Percentiles rank a stretch among this genome's conserved stretches.
phyloP scores from a whole-genome alignment of 1,140 invertebrate genomes.

The Hyposmocoma kahamanoa region DNA sequence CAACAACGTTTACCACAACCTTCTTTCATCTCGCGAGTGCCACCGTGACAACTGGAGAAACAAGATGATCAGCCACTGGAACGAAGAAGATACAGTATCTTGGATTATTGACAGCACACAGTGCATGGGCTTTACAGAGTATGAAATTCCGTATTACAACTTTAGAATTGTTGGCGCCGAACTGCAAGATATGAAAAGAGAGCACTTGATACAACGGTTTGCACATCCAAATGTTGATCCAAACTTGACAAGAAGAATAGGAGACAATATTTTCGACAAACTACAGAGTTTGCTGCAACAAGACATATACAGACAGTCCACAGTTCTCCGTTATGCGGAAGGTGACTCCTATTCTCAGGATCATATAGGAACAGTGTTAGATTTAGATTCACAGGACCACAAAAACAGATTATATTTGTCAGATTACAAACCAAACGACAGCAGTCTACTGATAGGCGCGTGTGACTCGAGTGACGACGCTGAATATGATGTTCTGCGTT shows the following conservation, averaged over 20 bases:
- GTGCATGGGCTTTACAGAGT: slow-evolving; percentile 61
- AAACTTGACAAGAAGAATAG: slow-evolving; percentile 40
- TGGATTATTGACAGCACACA: slow-evolving; percentile 72
- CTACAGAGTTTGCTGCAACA: slow-evolving; percentile 50
- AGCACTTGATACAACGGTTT: slow-evolving; percentile 68
- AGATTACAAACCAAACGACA: slow-evolving; percentile 46
- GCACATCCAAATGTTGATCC: slow-evolving; percentile 41
- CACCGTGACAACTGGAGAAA: slow-evolving; percentile 68
- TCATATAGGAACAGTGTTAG: slow-evolving; percentile 38
- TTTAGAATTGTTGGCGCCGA: slow-evolving; percentile 68
- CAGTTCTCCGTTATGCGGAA: slow-evolving; percentile 49
- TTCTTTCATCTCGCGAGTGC: slow-evolving; percentile 42
- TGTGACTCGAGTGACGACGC: slow-evolving; percentile 54
- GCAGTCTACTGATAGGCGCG: slow-evolving; percentile 25
- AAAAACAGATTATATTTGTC: slow-evolving; percentile 35
- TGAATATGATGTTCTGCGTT: slow-evolving; percentile 46
- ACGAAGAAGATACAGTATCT: slow-evolving; percentile 73
- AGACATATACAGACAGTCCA: slow-evolving; percentile 39
- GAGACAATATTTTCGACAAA: slow-evolving; percentile 67
- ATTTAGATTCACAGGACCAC: slow-evolving; percentile 46
- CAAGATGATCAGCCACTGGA: slow-evolving; percentile 72
- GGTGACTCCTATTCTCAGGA: slow-evolving; percentile 42
- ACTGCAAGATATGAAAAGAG: slow-evolving; percentile 57
- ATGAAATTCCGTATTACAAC: slow-evolving; percentile 59
- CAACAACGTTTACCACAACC: slow-evolving; percentile 47